These are phyloP conservation scores for Crotophaga sulcirostris DNA, from an alignment of 2,113 vertebrate genomes.

Conservation along the genomic window DNA sequence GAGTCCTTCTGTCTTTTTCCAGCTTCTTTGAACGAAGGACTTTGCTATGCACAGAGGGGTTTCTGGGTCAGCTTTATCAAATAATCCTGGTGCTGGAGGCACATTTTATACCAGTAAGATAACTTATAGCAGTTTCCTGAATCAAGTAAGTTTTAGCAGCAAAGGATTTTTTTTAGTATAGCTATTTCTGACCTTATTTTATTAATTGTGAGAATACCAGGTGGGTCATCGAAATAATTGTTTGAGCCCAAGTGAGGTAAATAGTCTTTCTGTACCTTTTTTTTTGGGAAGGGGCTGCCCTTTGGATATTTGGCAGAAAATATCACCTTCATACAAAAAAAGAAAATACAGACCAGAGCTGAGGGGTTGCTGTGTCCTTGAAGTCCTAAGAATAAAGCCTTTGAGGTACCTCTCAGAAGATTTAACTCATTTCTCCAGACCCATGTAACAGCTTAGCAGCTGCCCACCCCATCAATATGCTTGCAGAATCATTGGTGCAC, in stretches of 20 bases:
- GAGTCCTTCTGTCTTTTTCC: not conserved
- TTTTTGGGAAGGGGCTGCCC: not conserved
- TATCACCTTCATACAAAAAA: not conserved
- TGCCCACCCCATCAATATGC: not conserved
- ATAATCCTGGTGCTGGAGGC: not conserved
- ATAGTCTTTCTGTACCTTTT: not conserved
- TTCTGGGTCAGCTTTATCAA: slow-evolving; percentile 19
- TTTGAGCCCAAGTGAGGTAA: not conserved
- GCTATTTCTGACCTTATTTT: not conserved
- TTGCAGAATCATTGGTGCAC: not conserved
- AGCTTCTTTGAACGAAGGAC: not conserved
- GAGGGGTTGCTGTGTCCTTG: not conserved
- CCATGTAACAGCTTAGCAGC: not conserved
- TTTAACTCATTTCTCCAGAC: not conserved
- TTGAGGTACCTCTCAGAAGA: not conserved
- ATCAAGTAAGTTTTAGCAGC: not conserved
- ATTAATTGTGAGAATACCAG: not conserved
- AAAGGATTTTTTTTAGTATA: not conserved
- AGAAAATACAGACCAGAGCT: not conserved
- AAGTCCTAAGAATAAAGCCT: not conserved
- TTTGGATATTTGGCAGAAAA: not conserved
- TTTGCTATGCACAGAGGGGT: not conserved
- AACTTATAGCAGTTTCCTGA: not conserved
- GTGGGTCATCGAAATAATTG: not conserved
- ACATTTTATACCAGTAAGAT: not conserved